Percentiles rank a stretch among this genome's conserved stretches.
Evolutionary conservation across 2,888 invertebrate species (phyloP).

Genomic region (Epinotia brunnichana): DNA sequence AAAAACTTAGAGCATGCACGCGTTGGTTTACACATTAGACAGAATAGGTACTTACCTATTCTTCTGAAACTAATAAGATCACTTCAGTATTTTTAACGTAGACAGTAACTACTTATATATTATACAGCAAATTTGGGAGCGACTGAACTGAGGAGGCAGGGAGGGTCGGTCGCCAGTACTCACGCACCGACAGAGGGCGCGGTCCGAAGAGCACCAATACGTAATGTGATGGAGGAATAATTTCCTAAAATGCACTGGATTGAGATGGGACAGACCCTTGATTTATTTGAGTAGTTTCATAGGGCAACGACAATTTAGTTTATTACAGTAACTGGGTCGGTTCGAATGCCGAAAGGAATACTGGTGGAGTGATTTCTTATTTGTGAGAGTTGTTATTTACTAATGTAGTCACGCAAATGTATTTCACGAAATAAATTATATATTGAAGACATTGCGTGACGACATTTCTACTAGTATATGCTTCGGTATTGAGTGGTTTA

Average conservation of each 20-base stretch:
- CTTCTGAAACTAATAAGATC: not conserved
- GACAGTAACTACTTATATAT: not conserved
- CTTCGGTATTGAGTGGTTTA: not conserved
- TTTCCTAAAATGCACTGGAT: conserved; percentile 79
- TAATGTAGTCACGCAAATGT: conserved; percentile 3
- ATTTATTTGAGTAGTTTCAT: conserved; percentile 72
- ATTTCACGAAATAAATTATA: not conserved
- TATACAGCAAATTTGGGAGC: conserved; percentile 9
- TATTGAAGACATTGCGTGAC: not conserved
- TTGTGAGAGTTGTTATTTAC: conserved; percentile 6
- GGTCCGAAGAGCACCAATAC: conserved; percentile 76
- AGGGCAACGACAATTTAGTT: conserved; percentile 71
- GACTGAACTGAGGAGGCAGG: conserved; percentile 48
- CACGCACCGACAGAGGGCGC: conserved; percentile 76
- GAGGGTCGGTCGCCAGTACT: conserved; percentile 58
- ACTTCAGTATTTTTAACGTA: not conserved
- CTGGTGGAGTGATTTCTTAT: conserved; percentile 33
- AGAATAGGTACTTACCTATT: not conserved
- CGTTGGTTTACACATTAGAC: no score
- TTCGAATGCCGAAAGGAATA: conserved; percentile 39
- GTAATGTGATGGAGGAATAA: conserved; percentile 79
- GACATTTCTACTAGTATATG: not conserved
- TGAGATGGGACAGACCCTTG: conserved; percentile 64
- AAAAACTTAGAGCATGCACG: no score
- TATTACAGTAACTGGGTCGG: conserved; percentile 57